Evolutionary conservation across 2,797 vertebrate species (phyloP).

Genomic region (Sylvilagus floridanus): DNA sequence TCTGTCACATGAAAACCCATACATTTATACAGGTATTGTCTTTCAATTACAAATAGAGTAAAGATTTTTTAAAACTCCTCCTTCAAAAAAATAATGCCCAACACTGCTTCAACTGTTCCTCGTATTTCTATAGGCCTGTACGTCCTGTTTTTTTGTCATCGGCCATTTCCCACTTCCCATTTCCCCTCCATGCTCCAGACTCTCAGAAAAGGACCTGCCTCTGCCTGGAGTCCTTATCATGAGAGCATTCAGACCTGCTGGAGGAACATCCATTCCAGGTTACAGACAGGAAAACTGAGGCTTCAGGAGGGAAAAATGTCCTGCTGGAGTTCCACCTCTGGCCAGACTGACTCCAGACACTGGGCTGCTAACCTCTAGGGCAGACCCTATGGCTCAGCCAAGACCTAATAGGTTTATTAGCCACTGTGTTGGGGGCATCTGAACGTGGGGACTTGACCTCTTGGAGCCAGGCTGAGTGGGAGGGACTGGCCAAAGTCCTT

Average conservation of each 20-base stretch:
- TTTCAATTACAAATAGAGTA: too few relatives aligned
- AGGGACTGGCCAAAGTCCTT: conserved; percentile 35
- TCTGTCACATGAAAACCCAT: too few relatives aligned
- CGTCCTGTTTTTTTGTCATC: background rate
- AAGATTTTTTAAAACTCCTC: too few relatives aligned
- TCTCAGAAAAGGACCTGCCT: background rate
- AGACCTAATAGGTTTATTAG: background rate
- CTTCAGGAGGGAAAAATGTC: background rate
- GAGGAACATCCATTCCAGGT: background rate
- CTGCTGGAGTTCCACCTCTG: background rate
- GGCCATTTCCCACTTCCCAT: background rate
- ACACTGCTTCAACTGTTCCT: background rate
- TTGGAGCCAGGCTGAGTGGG: conserved; percentile 49
- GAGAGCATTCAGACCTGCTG: background rate
- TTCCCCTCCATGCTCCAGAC: background rate
- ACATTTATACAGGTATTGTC: too few relatives aligned
- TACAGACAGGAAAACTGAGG: conserved; percentile 9
- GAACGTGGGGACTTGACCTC: background rate
- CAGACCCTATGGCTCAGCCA: too few relatives aligned
- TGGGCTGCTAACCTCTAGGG: background rate
- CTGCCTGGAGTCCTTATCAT: background rate
- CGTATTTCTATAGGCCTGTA: background rate
- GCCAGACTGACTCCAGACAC: background rate
- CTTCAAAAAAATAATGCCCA: too few relatives aligned
- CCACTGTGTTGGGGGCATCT: background rate